Percentiles rank a stretch among this genome's conserved stretches.
Conservation (phyloP, 2,113 vertebrate species). For the Madoqua kirkii region DNA sequence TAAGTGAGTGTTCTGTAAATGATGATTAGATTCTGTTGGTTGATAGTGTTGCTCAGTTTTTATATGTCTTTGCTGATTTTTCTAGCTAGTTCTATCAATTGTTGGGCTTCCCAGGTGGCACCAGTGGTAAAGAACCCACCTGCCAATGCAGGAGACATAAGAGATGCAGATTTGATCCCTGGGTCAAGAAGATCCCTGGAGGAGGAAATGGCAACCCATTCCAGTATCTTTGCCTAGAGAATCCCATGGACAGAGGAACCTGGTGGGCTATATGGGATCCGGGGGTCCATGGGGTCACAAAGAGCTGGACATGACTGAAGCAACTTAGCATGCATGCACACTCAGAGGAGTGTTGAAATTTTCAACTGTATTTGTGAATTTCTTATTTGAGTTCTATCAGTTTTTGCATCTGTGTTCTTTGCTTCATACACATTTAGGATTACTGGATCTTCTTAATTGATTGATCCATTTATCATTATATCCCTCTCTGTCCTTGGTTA, state of each 20-base stretch:
- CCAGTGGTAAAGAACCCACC: background rate
- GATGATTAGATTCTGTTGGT: background rate
- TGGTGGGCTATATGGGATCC: background rate
- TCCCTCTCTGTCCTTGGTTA: background rate
- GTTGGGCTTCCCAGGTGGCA: background rate
- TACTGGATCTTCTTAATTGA: background rate
- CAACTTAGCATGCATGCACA: background rate
- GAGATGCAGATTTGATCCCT: background rate
- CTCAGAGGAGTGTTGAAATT: background rate
- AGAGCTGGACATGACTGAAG: background rate
- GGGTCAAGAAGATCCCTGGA: background rate
- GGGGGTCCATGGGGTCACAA: background rate
- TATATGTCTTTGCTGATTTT: background rate
- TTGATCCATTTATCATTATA: background rate
- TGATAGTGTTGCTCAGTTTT: background rate
- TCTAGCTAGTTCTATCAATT: background rate
- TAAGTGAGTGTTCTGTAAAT: background rate
- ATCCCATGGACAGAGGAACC: background rate
- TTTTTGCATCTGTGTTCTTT: conserved; percentile 19
- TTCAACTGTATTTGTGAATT: background rate
- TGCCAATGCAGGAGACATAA: background rate
- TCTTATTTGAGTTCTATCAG: background rate
- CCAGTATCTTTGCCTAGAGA: background rate
- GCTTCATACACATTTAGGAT: background rate
- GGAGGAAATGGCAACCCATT: background rate